phyloP scores from a whole-genome alignment of 2,113 vertebrate species.

The Phalacrocorax aristotelis region DNA sequence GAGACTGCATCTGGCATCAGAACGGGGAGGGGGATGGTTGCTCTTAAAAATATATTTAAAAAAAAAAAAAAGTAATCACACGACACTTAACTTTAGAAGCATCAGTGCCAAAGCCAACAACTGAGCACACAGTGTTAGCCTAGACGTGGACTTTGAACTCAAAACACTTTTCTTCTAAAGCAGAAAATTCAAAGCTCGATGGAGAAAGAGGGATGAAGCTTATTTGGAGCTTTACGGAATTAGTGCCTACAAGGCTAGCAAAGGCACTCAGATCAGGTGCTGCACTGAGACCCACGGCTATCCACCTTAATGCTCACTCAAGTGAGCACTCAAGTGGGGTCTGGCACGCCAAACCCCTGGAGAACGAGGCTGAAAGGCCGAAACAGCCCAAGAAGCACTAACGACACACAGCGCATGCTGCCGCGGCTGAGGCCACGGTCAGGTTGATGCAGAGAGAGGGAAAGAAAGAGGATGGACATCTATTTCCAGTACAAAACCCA shows the following conservation, averaged over 20 bases:
- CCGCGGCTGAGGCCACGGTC: rapidly evolving
- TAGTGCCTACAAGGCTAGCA: not conserved
- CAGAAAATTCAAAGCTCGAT: not conserved
- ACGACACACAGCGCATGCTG: rapidly evolving
- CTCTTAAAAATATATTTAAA: not conserved
- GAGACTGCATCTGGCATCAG: not conserved
- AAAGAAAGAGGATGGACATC: not conserved
- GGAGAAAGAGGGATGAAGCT: not conserved
- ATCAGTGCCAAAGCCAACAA: not conserved
- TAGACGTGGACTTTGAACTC: not conserved
- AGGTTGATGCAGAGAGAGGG: not conserved
- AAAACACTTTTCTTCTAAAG: not conserved
- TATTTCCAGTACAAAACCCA: not conserved
- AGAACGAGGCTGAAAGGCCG: not conserved
- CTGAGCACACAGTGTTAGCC: not conserved
- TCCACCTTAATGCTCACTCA: not conserved
- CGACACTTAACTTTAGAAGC: not conserved
- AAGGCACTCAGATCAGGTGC: rapidly evolving
- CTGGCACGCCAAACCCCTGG: not conserved
- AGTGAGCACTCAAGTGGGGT: not conserved
- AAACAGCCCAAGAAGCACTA: not conserved
- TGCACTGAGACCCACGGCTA: not conserved
- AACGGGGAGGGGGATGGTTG: not conserved
- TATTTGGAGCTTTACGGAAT: not conserved
- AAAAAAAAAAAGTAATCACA: not conserved